Conservation (phyloP, 2,797 vertebrate genomes). For the Garrulus glandarius region DNA sequence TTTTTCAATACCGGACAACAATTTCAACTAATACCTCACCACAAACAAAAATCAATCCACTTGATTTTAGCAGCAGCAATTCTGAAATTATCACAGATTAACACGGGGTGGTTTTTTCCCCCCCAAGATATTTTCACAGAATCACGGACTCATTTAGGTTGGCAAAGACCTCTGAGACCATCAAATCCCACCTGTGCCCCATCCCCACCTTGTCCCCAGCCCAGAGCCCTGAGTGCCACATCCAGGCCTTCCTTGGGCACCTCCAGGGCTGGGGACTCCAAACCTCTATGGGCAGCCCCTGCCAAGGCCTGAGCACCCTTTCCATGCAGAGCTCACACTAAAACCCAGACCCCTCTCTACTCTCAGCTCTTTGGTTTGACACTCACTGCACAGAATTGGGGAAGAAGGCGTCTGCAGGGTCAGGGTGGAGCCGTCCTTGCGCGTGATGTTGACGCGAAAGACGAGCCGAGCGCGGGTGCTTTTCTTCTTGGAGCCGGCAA, state of each 20-base stretch:
- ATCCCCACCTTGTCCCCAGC: neutral
- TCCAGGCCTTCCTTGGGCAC: accelerated
- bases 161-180: neutral
- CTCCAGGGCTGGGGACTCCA: neutral
- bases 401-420: constrained; percentile 92
- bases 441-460: constrained; percentile 91
- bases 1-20: neutral
- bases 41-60: neutral
- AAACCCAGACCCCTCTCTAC: neutral
- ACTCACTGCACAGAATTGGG: constrained; percentile 96
- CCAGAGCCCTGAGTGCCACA: neutral
- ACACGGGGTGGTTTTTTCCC: accelerated
- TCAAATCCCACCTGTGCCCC: accelerated
- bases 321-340: neutral
- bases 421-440: constrained; percentile 89
- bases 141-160: neutral
- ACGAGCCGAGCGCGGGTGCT: constrained; percentile 95
- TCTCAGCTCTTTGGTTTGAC: neutral
- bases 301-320: accelerated
- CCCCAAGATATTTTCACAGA: neutral
- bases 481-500: constrained; percentile 97
- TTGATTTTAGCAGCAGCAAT: neutral
- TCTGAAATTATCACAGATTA: neutral
- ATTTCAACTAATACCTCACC: neutral
- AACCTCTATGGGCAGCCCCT: neutral